Conservation (phyloP, 2,797 vertebrate genomes). For the Chiloscyllium punctatum region DNA sequence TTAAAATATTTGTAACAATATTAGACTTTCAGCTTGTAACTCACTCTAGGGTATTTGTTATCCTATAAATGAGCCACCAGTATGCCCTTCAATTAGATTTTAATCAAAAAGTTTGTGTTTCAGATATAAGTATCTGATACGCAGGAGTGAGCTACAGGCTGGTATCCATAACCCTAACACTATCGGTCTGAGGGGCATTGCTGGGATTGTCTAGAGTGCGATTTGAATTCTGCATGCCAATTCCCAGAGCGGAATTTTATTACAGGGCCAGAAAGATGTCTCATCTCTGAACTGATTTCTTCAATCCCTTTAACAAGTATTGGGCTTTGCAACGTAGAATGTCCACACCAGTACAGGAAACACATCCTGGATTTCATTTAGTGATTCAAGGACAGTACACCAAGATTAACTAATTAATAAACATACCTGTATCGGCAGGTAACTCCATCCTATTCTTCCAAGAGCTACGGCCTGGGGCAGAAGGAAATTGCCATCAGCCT, state of each 20-base stretch:
- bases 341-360: background rate
- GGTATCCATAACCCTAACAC: background rate
- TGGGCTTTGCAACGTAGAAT: background rate
- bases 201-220: background rate
- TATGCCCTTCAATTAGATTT: background rate
- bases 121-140: background rate
- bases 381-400: background rate
- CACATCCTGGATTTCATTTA: background rate
- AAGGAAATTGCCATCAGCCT: conserved; percentile 74
- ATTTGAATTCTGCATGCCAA: background rate
- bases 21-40: background rate
- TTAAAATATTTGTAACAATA: background rate
- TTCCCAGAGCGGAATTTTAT: background rate
- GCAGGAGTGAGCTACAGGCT: background rate
- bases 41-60: background rate
- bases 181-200: background rate
- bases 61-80: background rate
- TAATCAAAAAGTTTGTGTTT: background rate
- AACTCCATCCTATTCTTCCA: conserved; percentile 72
- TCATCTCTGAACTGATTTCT: background rate
- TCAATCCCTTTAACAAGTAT: background rate
- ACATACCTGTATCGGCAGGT: conserved; percentile 52
- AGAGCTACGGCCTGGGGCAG: conserved; percentile 64
- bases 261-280: background rate
- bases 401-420: background rate